Evolutionary conservation across 2,113 vertebrate species (phyloP), one percentile per base, ranked within the genome.

Genomic region (Hippocampus comes): DNA sequence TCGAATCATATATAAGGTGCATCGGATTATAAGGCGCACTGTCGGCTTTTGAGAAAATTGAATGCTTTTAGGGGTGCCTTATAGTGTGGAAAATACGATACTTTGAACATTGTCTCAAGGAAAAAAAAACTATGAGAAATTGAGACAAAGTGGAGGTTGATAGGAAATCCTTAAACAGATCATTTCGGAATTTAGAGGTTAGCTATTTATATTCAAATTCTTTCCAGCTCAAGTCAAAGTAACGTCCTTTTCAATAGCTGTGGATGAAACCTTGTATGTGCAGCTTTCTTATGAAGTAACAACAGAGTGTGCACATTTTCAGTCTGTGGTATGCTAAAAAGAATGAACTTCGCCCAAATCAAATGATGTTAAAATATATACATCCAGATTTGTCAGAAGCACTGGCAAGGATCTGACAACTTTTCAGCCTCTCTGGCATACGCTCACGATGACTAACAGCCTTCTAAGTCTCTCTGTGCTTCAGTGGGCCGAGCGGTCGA

Each of bases 401-500:
- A 80, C 57, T 74, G 67, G 68, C 63, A 56, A 70, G 78, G 69
- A 81, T 77, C 70, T 75, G 71, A 75, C 78, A 84, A 77, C 51
- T 80, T 76, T 77, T 74, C 5, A 84, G 83, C 86, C 83, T 82
- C 78, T 84, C 77, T 57, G 72, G 86, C 72, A 78, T 81, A 66
- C 25, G 71, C 82, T 83, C 75, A 70, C 78, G 71, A 83, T 84
- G 82, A 88, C 77, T 82, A 84, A 84, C 83, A 87, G 78, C 86
- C 86, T 90, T 90, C 82, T 82, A 84, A 76, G 82, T 82, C 46
- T 82, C 60, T 67, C 42, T 73, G 55, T 83, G 88, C 82, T 88
- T 73, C 78, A 87, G 66, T 83, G 81, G 75, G 76, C 85, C 81
- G 74, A 81, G 73, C 80, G 73, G 72, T 80, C 75, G 83, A 79